Evolutionary conservation across 1,140 invertebrate genomes (phyloP), one percentile per base, ranked within the genome.

Genomic region (Sycophaga agraensis): DNA sequence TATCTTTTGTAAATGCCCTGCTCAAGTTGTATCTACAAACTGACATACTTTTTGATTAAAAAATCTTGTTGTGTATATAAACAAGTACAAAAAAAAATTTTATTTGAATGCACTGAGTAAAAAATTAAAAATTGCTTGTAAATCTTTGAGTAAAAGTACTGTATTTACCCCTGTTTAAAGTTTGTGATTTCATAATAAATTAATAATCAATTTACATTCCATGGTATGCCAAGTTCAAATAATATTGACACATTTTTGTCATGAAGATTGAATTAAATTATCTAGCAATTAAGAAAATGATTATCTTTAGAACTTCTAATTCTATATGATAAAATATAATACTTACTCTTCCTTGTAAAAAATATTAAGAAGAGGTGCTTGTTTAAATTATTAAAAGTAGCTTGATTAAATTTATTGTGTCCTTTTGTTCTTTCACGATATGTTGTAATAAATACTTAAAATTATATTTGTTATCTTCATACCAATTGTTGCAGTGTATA

Each of bases 181-280:
- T 48, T 61, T 16, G 26, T 56, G 16, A 50, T n/a, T 37, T 37
- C 14, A 17, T 40, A 4, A 54, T 22, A 21, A 48, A 39, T 48
- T 46, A 22, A 48, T 48, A 48, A 61, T 61, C 40, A 2, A 54
- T 14, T 62, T 50, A 57, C 54, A 63, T 57, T 63, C 60, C 60
- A 63, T 7, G 17, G 57, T 46, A 7, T 7, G 12, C n/a, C 19
- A 24, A 48, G 17, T 34, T 55, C 3, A 58, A 35, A 6, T 19
- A 59, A 35, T 50, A 28, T 34, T 31, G 8, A 42, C 4, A 19
- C 22, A 31, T 48, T 37, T 42, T 21, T 42, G 19, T 14, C n/a
- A n/a, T n/a, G 17, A n/a, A 42, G 6, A 49, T 58, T 4, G 1
- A 43, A 31, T 42, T 34, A 17, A 19, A 40, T 16, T 3, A 17